phyloP scores from a whole-genome alignment of 2,888 invertebrate species.

The Andrena camellia region DNA sequence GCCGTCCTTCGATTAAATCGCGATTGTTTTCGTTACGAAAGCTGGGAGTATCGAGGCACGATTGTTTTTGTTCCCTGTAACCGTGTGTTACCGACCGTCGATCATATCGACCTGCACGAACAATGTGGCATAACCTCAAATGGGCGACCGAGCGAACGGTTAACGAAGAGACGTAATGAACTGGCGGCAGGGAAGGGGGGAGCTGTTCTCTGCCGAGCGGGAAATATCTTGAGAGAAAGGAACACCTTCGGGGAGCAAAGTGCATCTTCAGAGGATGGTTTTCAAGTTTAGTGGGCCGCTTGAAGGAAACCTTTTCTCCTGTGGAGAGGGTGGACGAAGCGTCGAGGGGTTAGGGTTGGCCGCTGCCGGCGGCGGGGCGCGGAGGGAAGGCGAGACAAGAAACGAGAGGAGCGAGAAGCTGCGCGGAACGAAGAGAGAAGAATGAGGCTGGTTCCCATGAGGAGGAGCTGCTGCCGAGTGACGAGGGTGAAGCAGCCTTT shows the following conservation, averaged over 20 bases:
- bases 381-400: conserved; percentile 26
- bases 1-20: background rate
- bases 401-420: conserved; percentile 29
- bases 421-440: conserved; percentile 57
- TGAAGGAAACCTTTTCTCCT: conserved; percentile 44
- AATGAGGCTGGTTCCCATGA: conserved; percentile 83
- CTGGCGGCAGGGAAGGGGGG: background rate
- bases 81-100: background rate
- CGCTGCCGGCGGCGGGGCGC: background rate
- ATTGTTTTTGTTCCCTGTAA: background rate
- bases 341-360: background rate
- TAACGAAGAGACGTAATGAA: background rate
- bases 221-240: conserved; percentile 25
- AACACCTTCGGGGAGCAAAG: conserved; percentile 40
- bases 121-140: too few species aligned
- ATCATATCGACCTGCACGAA: background rate
- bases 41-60: background rate
- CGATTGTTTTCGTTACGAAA: background rate
- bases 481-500: conserved; percentile 85
- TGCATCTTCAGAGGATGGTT: conserved; percentile 54
- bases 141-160: too few species aligned
- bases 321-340: background rate
- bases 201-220: background rate
- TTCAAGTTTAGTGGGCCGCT: conserved; percentile 59
- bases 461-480: conserved; percentile 83